Base-by-base conservation (phyloP, 2,113 vertebrate genomes). In the Tautogolabrus adspersus region DNA sequence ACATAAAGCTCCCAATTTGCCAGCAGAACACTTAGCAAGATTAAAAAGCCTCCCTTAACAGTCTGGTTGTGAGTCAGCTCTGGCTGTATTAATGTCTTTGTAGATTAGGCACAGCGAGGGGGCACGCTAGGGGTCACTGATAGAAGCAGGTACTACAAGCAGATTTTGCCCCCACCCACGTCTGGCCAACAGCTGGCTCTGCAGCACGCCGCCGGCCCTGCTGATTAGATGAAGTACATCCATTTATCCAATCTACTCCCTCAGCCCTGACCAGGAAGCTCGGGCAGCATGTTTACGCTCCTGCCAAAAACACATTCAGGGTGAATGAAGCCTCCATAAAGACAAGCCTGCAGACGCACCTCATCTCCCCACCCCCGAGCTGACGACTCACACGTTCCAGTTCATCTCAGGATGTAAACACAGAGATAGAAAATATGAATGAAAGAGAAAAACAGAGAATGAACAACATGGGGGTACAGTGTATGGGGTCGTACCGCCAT, bases 11-110 rank as follows among this genome's bases (percentile, higher is more conserved):
- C 49, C 83, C 66, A 13, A 75, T 90, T 92, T 89, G 73, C 87
- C 87, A 90, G 80, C 61, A 68, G 72, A 88, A 81, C 91, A 91
- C 88, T 93, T 89, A 80, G 71, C n/a, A 6, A 79, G 81, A 91
- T 88, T 83, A 88, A 83, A 88, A 87, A 59, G n/a, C 56, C 62
- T 66, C 49, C 76, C 37, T 65, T 78, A 81, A 82, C 73, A 78
- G 83, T 81, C 69, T 38, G 26, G 83, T 82, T 82, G 86, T 54
- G 62, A 86, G 78, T 74, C 73, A 68, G 79, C 82, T 76, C 77
- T 74, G 82, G 70, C 75, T 78, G 73, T 82, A 79, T 87, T 91
- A 93, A 91, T 90, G 89, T 86, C 79, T 91, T 82, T 85, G 83
- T 73, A 90, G 90, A 92, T 89, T 83, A 90, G 81, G 72, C 87